Percentiles rank a stretch among this genome's conserved stretches.
phyloP scores from a whole-genome alignment of 92 coral and sea anemone species.

The Scolanthus callimorphus region DNA sequence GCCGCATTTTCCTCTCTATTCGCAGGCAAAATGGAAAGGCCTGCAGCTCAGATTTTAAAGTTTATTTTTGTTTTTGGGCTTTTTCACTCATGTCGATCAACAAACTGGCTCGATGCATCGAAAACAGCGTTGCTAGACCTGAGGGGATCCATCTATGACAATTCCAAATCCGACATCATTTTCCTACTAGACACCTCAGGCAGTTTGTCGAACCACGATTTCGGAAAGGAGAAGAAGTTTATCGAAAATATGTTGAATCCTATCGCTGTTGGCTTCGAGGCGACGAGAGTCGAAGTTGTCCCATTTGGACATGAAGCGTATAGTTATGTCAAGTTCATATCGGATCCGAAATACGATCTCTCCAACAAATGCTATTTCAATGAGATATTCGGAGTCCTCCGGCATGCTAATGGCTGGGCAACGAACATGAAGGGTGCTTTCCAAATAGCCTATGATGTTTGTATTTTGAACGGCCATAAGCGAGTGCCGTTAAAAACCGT shows the following conservation, averaged over 20 bases:
- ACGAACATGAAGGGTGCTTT: conserved; percentile 71
- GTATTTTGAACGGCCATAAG: conserved; percentile 18
- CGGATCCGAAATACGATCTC: conserved; percentile 37
- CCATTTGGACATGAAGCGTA: conserved; percentile 44
- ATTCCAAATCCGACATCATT: conserved; percentile 60
- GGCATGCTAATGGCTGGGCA: conserved; percentile 10
- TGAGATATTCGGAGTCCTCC: conserved; percentile 36
- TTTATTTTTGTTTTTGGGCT: background rate
- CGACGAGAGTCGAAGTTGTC: conserved; percentile 71
- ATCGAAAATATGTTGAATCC: conserved; percentile 53
- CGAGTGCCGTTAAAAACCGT: conserved; percentile 5
- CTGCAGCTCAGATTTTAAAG: background rate
- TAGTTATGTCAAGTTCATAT: conserved; percentile 52
- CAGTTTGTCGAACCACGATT: conserved; percentile 40
- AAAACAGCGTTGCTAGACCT: conserved; percentile 26
- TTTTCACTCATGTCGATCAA: background rate
- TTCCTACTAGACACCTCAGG: conserved; percentile 75
- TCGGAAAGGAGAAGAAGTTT: conserved; percentile 52
- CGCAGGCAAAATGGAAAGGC: background rate
- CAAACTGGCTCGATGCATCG: conserved; percentile 36
- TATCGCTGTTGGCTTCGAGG: conserved; percentile 63
- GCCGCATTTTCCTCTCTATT: background rate
- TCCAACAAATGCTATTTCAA: conserved; percentile 65
- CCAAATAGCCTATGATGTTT: conserved; percentile 27
- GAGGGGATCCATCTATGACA: conserved; percentile 33